Evolutionary conservation across 2,797 vertebrate species (phyloP).

Genomic region (Sebastes taczanowskii): DNA sequence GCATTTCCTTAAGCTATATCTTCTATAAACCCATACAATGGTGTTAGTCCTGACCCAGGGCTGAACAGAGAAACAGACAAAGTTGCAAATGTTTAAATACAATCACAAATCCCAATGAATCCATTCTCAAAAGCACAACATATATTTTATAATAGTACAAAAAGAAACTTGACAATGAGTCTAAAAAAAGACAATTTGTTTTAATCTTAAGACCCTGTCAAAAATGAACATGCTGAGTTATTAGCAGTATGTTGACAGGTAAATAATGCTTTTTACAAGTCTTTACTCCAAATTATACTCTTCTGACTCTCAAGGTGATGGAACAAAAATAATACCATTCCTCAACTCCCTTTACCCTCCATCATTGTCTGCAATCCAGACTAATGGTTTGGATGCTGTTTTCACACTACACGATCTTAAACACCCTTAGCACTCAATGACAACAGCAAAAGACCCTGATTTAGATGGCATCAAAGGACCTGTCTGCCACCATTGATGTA

Average conservation of each 20-base stretch:
- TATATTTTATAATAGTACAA: not conserved
- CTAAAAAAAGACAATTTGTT: not conserved
- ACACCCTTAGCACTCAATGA: slow-evolving; percentile 2
- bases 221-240: not conserved
- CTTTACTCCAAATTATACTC: not conserved
- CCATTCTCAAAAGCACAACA: not conserved
- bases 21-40: not conserved
- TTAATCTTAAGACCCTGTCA: not conserved
- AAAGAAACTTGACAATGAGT: not conserved
- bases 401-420: slow-evolving; percentile 4
- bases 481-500: slow-evolving; percentile 18
- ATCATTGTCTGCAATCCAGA: not conserved
- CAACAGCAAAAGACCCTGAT: slow-evolving; percentile 1
- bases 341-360: not conserved
- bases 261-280: slow-evolving; percentile 10
- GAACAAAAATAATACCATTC: slow-evolving; percentile 2
- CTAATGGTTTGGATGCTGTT: slow-evolving; percentile 9
- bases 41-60: not conserved
- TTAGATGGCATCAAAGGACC: not conserved
- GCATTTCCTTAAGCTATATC: not conserved
- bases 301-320: not conserved
- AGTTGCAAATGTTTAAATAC: not conserved
- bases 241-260: not conserved
- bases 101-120: not conserved
- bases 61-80: not conserved